phyloP scores from a whole-genome alignment of 2,113 vertebrate species.

The Grallaria varia region DNA sequence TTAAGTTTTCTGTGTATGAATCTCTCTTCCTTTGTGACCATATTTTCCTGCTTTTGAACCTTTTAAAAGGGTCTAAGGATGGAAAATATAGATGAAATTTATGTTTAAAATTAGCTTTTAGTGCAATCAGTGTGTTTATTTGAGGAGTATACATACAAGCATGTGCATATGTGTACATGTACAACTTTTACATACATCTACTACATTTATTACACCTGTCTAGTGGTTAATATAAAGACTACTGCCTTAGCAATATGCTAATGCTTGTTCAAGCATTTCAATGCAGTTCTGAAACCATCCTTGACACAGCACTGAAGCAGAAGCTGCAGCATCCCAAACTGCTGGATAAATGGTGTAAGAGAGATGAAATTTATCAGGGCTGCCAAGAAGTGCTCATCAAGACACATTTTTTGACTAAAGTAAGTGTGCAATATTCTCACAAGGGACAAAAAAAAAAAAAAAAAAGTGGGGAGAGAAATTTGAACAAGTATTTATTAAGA shows the following conservation, averaged over 20 bases:
- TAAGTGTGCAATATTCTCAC: constrained; percentile 9
- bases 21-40: neutral
- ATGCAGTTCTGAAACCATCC: constrained; percentile 24
- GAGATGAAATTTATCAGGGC: constrained; percentile 17
- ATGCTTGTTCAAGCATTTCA: constrained; percentile 46
- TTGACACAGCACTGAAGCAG: constrained; percentile 1
- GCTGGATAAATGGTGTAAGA: constrained; percentile 39
- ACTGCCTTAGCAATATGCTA: constrained; percentile 1
- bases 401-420: neutral
- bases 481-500: neutral
- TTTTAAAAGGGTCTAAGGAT: neutral
- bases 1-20: neutral
- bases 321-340: neutral
- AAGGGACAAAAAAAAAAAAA: neutral
- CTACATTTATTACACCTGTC: neutral
- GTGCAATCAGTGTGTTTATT: neutral
- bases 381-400: constrained; percentile 34
- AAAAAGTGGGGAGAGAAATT: neutral
- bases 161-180: fast-evolving
- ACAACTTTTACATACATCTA: neutral
- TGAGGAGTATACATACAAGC: neutral
- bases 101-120: neutral
- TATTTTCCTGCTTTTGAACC: neutral
- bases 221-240: neutral
- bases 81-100: neutral